Evolutionary conservation across 2,797 vertebrate species (phyloP).

Genomic region (Coreius guichenoti): DNA sequence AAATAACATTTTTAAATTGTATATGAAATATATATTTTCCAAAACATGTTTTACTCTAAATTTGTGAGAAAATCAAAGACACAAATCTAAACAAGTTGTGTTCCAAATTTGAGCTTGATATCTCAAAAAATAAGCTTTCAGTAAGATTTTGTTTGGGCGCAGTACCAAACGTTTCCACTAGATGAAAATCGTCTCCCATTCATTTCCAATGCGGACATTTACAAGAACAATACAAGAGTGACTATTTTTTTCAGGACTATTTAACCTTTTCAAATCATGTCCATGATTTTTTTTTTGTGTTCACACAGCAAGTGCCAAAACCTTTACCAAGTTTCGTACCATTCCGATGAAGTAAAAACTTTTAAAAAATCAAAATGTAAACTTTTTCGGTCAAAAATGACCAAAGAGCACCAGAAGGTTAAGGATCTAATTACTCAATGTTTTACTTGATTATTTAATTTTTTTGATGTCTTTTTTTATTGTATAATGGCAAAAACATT

Average conservation of each 20-base stretch:
- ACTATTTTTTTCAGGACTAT: no score
- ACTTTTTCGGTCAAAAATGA: background rate
- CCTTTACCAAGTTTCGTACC: background rate
- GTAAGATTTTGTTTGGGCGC: no score
- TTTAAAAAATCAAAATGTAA: fast-evolving
- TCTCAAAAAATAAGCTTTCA: no score
- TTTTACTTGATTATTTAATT: background rate
- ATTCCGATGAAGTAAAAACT: background rate
- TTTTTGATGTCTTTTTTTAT: background rate
- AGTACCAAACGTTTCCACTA: no score
- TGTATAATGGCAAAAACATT: background rate
- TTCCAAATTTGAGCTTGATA: no score
- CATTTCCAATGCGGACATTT: no score
- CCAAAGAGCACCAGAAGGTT: background rate
- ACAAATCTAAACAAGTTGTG: no score
- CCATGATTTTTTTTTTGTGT: background rate
- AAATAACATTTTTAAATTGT: background rate
- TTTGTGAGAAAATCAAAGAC: background rate
- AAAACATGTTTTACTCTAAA: background rate
- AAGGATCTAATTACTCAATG: background rate
- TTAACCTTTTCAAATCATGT: no score
- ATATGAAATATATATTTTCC: background rate
- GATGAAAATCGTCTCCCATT: no score
- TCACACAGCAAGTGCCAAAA: background rate
- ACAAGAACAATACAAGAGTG: no score